phyloP scores from a whole-genome alignment of 2,797 vertebrate species.

The Myoxocephalus aenaeus region DNA sequence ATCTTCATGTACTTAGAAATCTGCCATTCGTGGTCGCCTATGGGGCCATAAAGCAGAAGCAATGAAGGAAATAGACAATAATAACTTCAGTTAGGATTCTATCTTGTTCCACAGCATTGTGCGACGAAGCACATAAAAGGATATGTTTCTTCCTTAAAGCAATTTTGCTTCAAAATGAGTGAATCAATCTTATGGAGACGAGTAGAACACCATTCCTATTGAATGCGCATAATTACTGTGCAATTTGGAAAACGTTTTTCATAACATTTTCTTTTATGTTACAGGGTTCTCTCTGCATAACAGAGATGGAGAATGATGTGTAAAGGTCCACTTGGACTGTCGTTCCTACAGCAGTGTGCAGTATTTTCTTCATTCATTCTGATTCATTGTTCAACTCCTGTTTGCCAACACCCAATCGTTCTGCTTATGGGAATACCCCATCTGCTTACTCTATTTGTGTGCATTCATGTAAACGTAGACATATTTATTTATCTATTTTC shows the following conservation, averaged over 20 bases:
- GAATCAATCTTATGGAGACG: slow-evolving; percentile 30
- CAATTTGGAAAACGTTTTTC: slow-evolving; percentile 22
- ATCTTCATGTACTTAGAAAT: slow-evolving; percentile 64
- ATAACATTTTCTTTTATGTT: background rate
- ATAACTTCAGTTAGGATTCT: slow-evolving; percentile 46
- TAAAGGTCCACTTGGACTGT: too few species aligned
- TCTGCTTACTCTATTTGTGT: too few species aligned
- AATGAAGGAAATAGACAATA: slow-evolving; percentile 56
- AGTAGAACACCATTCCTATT: slow-evolving; percentile 21
- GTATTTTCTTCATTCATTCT: too few species aligned
- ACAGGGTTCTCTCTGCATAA: too few species aligned
- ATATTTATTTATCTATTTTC: too few species aligned
- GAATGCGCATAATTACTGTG: slow-evolving; percentile 8
- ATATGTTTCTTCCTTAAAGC: slow-evolving; percentile 49
- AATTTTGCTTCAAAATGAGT: slow-evolving; percentile 43
- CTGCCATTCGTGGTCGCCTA: slow-evolving; percentile 47
- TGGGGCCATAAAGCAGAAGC: slow-evolving; percentile 61
- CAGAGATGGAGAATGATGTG: too few species aligned
- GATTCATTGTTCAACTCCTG: too few species aligned
- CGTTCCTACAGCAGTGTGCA: too few species aligned
- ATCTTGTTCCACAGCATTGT: slow-evolving; percentile 47
- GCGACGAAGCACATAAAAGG: slow-evolving; percentile 40
- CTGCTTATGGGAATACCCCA: too few species aligned
- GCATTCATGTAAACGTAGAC: too few species aligned
- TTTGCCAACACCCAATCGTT: too few species aligned